phyloP scores from a whole-genome alignment of 64 coral and sea anemone genomes.

The Stylophora pistillata region DNA sequence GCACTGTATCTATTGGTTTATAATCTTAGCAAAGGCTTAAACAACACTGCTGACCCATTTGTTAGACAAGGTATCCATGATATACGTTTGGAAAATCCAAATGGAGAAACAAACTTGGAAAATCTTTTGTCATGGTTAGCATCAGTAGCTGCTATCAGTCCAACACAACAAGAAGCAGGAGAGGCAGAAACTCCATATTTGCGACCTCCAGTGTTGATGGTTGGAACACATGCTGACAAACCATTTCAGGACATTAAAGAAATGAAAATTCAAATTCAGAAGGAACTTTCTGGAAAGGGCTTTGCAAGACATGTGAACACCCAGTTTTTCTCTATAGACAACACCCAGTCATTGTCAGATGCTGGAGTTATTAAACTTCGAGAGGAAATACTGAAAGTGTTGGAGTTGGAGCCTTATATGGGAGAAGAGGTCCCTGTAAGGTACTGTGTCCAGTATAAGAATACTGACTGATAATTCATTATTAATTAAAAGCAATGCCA shows the following conservation, averaged over 20 bases:
- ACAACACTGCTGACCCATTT: neutral
- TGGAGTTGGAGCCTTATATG: constrained; percentile 58
- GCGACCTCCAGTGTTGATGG: constrained; percentile 61
- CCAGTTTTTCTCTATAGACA: too few relatives aligned
- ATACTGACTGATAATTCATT: too few relatives aligned
- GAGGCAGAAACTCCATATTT: constrained; percentile 36
- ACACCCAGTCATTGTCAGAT: constrained; percentile 42
- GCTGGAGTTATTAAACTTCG: constrained; percentile 29
- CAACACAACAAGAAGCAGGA: neutral
- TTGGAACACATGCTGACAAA: constrained; percentile 47
- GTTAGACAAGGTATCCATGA: constrained; percentile 13
- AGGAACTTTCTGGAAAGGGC: constrained; percentile 26
- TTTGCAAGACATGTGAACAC: constrained; percentile 37
- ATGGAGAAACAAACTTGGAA: constrained; percentile 45
- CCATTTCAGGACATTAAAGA: constrained; percentile 21
- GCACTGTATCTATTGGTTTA: constrained; percentile 10
- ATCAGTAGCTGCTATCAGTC: neutral
- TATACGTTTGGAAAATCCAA: constrained; percentile 1
- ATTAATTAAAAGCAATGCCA: too few relatives aligned
- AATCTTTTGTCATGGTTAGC: constrained; percentile 18
- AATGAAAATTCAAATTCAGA: constrained; percentile 44
- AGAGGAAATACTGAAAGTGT: constrained; percentile 31
- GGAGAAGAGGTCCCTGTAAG: constrained; percentile 47
- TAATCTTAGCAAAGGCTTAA: constrained; percentile 39
- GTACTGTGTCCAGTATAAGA: neutral